Evolutionary conservation across 2,888 invertebrate species (phyloP), one percentile per base, ranked within the genome.

Genomic region (Bombyx huttoni): DNA sequence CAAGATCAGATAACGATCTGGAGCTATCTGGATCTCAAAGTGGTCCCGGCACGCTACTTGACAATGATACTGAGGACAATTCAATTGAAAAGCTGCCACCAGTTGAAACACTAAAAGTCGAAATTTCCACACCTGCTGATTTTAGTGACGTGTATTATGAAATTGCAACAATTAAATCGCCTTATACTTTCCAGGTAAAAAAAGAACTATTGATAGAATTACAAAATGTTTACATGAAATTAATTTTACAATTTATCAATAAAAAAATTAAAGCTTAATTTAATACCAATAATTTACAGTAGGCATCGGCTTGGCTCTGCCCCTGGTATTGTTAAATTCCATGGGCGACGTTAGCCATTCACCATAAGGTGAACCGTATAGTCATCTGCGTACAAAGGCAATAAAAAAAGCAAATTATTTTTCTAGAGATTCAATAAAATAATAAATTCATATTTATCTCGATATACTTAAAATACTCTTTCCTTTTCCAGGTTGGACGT

Each of bases 101-200:
- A 33, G 89, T 94, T 3, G 95, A 96, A 83, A 96, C 96, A 3
- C 83, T 96, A 52, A 95, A 95, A 78, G 94, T 96, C 8, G 95
- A 96, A 79, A 96, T 96, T 63, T 96, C 96, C 0, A 96, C 96
- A 1, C 95, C 96, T 0, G 93, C 94, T 34, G 95, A 96, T 75
- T 94, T 96, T 68, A 92, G 91, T 73, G 94, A 96, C 76, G 91
- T 94, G 59, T 96, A 96, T 71, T 96, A 94, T 70, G 95, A 96
- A 89, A 94, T 96, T 64, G 96, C 96, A 46, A 96, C 96, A 2
- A 94, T 96, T 60, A 95, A 94, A 78, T 95, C 96, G 56, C 96
- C 96, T 5, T 96, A 96, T 69, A 93, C 94, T 53, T 96, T 96
- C 82, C 96, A 96, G 92, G 96, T 95, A 89, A 78, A 70, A n/a